Base-by-base conservation (phyloP, 2,797 vertebrate genomes). In the Amniataba percoides region DNA sequence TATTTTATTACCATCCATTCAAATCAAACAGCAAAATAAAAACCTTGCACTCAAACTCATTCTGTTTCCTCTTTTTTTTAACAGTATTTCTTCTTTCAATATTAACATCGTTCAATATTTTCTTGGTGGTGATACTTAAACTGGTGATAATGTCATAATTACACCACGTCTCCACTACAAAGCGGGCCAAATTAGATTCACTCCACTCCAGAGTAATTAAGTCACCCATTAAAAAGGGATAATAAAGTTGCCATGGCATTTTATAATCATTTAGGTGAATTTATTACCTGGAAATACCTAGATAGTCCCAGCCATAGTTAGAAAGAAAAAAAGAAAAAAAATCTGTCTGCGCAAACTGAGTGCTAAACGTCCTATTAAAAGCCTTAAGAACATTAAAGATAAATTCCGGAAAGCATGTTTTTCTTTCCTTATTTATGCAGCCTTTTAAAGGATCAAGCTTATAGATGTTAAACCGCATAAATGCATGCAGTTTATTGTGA, bases 141-240 rank as follows among this genome's bases (percentile, higher is more conserved):
- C 43, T 27, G 14, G 61, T 72, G 62, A 81, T 80, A 75, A 76
- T 57, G 43, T 57, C 51, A 68, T 87, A 68, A 82, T 83, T 71
- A 79, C 9, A 36, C 43, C 5, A 21, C 1, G 18, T 56, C 61
- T 81, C 23, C 45, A 49, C 57, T 58, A 71, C 71, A 78, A 74
- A 77, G 77, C 51, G 27, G 34, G 51, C 42, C 40, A 46, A 86
- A 83, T 84, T 74, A 70, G 71, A 80, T 63, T 48, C 3, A 1
- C 60, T 72, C 49, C 71, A 75, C 75, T 80, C 76, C 66, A 45
- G 53, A 73, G 52, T 83, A 87, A 88, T 86, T 82, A 83, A 34
- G 55, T 57, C 60, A 23, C 45, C 65, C 25, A 81, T 79, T 84
- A 64, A 78, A 83, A 52, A 34, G 9, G 39, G 62, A 75, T 80